Evolutionary conservation across 2,113 vertebrate genomes (phyloP).

Genomic region (Corythaeola cristata): DNA sequence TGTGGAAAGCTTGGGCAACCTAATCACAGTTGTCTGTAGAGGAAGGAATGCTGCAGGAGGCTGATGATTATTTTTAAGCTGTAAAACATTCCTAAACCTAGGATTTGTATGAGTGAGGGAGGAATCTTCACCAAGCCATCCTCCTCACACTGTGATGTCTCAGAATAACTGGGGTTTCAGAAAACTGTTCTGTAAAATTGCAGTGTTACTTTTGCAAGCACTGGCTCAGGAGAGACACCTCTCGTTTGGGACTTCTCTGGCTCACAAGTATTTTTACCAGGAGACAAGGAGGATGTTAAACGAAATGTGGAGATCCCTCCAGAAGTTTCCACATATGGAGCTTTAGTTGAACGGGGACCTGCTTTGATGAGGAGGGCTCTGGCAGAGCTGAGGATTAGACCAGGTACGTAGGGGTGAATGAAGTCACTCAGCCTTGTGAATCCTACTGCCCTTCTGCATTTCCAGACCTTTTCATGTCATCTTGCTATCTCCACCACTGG

Average conservation of each 20-base stretch:
- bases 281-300: neutral
- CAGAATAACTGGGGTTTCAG: neutral
- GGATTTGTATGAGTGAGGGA: neutral
- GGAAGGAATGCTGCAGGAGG: neutral
- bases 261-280: neutral
- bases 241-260: neutral
- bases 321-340: neutral
- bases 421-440: neutral
- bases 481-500: neutral
- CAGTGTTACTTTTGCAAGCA: neutral
- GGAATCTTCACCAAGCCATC: neutral
- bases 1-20: neutral
- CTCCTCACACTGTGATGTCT: neutral
- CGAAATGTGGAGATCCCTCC: neutral
- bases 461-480: neutral
- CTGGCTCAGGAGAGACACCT: neutral
- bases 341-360: rapidly evolving
- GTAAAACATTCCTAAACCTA: neutral
- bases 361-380: neutral
- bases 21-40: neutral
- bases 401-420: neutral
- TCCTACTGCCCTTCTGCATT: neutral
- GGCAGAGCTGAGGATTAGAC: neutral
- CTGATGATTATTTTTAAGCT: neutral
- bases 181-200: neutral